These are phyloP conservation scores for Meles meles DNA, from an alignment of 2,113 vertebrate genomes.

Conservation along the genomic window DNA sequence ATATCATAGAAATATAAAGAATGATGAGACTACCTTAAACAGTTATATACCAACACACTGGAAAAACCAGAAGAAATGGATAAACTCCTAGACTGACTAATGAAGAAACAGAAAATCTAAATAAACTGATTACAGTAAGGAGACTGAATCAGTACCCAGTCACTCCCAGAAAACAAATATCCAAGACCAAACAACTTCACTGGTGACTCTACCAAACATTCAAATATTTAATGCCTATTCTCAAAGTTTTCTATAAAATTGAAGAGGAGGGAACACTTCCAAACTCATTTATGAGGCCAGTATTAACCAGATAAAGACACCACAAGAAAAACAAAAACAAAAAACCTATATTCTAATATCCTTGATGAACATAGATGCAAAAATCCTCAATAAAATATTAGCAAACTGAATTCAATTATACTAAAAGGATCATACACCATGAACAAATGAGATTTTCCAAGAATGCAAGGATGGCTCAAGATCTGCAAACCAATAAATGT, in stretches of 20 bases:
- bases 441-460: background rate
- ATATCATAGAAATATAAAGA: background rate
- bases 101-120: background rate
- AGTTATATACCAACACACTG: background rate
- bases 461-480: background rate
- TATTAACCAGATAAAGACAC: background rate
- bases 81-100: background rate
- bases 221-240: background rate
- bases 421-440: background rate
- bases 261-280: background rate
- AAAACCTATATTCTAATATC: too few relatives aligned
- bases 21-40: background rate
- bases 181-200: background rate
- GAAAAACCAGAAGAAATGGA: background rate
- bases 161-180: background rate
- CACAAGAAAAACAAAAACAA: background rate
- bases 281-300: background rate
- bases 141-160: background rate
- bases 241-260: background rate
- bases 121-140: background rate
- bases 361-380: background rate
- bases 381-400: background rate
- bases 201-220: background rate
- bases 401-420: background rate
- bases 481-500: background rate